Evolutionary conservation across 2,888 invertebrate genomes (phyloP).

Genomic region (Gastrophysa polygoni): DNA sequence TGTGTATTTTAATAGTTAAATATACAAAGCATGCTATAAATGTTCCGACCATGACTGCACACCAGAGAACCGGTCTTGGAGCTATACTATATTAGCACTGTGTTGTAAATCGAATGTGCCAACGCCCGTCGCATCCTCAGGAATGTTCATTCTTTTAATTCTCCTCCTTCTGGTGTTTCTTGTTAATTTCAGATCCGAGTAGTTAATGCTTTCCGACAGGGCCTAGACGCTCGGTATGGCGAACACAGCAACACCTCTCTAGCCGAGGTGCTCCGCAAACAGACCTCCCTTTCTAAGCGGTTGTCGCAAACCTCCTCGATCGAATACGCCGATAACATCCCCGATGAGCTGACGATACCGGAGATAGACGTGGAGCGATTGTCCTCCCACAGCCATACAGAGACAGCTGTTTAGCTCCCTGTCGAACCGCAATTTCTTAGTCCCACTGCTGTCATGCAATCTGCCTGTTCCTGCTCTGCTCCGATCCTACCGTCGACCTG

Average conservation of each 20-base stretch:
- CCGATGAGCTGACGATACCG: constrained; percentile 86
- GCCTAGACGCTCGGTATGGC: constrained; percentile 93
- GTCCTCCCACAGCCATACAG: constrained; percentile 92
- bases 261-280: constrained; percentile 92
- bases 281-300: constrained; percentile 87
- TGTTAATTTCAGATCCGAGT: constrained; percentile 93
- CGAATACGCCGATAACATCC: constrained; percentile 89
- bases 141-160: constrained; percentile 59
- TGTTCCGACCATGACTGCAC: constrained; percentile 26
- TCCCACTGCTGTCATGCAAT: constrained; percentile 17
- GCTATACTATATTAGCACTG: constrained; percentile 37
- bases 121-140: constrained; percentile 54
- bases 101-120: constrained; percentile 54
- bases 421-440: constrained; percentile 28
- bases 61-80: constrained; percentile 43
- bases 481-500: constrained; percentile 29
- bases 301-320: constrained; percentile 91
- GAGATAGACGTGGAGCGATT: constrained; percentile 92
- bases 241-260: constrained; percentile 91
- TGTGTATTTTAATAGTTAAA: not conserved
- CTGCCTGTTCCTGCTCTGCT: constrained; percentile 42
- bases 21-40: constrained; percentile 23
- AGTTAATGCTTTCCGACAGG: constrained; percentile 99
- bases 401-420: constrained; percentile 83
- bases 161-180: constrained; percentile 60